phyloP scores from a whole-genome alignment of 2,113 vertebrate genomes.

The Ondatra zibethicus region DNA sequence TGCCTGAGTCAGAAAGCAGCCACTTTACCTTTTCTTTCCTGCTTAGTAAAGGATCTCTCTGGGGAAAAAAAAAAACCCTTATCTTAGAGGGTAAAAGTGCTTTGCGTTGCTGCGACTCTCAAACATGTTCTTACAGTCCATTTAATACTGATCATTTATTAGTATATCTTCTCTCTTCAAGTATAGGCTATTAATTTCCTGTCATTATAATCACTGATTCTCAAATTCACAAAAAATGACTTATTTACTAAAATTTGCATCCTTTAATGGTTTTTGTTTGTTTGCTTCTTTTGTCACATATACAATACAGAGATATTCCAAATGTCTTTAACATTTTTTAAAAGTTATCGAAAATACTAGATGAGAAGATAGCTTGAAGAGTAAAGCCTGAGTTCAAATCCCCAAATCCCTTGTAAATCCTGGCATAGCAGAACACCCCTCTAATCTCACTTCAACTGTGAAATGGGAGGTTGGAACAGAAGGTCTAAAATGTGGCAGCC shows the following conservation, averaged over 20 bases:
- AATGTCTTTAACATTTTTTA: background rate
- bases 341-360: background rate
- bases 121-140: background rate
- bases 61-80: no score
- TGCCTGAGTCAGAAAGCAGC: no score
- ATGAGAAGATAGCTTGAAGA: background rate
- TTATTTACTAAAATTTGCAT: background rate
- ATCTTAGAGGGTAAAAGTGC: background rate
- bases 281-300: background rate
- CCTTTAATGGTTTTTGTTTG: background rate
- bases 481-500: background rate
- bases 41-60: no score
- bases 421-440: background rate
- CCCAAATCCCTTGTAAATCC: background rate
- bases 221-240: background rate
- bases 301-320: background rate
- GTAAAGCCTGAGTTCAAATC: background rate
- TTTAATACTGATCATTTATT: background rate
- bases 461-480: background rate
- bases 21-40: no score
- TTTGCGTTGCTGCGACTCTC: background rate
- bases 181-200: background rate
- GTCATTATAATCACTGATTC: background rate
- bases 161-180: background rate
- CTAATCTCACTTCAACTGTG: background rate